Evolutionary conservation across 2,113 vertebrate species (phyloP), one percentile per base, ranked within the genome.

Genomic region (Clarias gariepinus): DNA sequence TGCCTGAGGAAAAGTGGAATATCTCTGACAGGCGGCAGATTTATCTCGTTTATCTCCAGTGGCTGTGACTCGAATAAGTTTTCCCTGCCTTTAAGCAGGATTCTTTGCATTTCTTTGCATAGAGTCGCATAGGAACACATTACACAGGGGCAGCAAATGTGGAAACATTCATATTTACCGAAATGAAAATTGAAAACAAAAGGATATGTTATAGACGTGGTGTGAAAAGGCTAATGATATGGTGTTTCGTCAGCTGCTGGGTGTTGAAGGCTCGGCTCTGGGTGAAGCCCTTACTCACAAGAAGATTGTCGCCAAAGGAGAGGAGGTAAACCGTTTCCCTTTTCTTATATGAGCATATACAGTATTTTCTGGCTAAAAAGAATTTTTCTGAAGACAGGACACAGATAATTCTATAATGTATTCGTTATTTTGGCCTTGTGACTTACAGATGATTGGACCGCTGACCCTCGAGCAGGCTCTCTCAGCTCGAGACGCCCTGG

Each of bases 241-340:
- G 41, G 61, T 89, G 66, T 81, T 33, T 89, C 86, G 92, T 58
- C 95, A 99, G 98, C 96, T 99, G 88, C 93, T 99, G 25, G 95
- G 95, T 5, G 97, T 99, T 23, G 96, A 98, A 21, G 95, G 93
- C 58, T 91, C 93, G 0, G 94, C 92, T 1, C 94, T 99, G 47
- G 92, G 94, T 84, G 96, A 97, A 89, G 96, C 97, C 0, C 91
- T 99, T 90, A 99, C 93, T 41, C 97, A 99, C 93, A 98, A 96
- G 95, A 99, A 98, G 92, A 97, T 99, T 91, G 97, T 96, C 28
- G 97, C 98, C 87, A 99, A 98, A 93, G 98, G 96, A 76, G 98
- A 99, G 74, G 97, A 99, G 97, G 98, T 99, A 76, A 91, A 83
- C 33, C 16, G 21, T 52, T 28, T 68, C 61, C 30, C 41, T 82